Conservation (phyloP, 2,888 invertebrate genomes). For the Drosophila villosipedis region DNA sequence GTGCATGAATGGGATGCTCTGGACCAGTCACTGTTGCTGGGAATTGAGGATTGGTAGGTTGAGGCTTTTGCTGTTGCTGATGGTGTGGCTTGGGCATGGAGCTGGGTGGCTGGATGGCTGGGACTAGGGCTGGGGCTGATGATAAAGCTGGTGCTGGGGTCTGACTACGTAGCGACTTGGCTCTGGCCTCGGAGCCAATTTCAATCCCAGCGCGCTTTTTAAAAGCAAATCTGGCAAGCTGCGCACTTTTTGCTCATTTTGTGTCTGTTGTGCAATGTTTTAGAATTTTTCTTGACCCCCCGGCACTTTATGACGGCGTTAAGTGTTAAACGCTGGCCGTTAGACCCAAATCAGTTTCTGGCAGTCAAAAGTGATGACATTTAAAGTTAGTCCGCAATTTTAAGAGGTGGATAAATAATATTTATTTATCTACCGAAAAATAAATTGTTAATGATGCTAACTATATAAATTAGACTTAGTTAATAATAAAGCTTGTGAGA, state of each 20-base stretch:
- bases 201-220: slow-evolving; percentile 69
- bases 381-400: slow-evolving; percentile 4
- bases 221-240: slow-evolving; percentile 70
- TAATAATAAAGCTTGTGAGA: neutral
- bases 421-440: neutral
- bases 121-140: neutral
- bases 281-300: slow-evolving; percentile 50
- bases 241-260: slow-evolving; percentile 45
- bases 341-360: slow-evolving; percentile 38
- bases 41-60: slow-evolving; percentile 8
- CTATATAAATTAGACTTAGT: neutral
- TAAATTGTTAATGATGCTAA: neutral
- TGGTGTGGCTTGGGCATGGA: neutral
- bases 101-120: neutral
- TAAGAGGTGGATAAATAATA: neutral
- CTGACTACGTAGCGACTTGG: slow-evolving; percentile 10
- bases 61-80: neutral
- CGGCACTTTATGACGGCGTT: slow-evolving; percentile 47
- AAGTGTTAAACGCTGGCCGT: slow-evolving; percentile 55
- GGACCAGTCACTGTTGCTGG: slow-evolving; percentile 31
- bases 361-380: slow-evolving; percentile 44
- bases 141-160: slow-evolving; percentile 4
- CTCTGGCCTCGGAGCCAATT: slow-evolving; percentile 49
- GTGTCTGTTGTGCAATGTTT: slow-evolving; percentile 65
- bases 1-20: slow-evolving; percentile 13